phyloP scores from a whole-genome alignment of 2,113 vertebrate species.

The Rissa tridactyla region DNA sequence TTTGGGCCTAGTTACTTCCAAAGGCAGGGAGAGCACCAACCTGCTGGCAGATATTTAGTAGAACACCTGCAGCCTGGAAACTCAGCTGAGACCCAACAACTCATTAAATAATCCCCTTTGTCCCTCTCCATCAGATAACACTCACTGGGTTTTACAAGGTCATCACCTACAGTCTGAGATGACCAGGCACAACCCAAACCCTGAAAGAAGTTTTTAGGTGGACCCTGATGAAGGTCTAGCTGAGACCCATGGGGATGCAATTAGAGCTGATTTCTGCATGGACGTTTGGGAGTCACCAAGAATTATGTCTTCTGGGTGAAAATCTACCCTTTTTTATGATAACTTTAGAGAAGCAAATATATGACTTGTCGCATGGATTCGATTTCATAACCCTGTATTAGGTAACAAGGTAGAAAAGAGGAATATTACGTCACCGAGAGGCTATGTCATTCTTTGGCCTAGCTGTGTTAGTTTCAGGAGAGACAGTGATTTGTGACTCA shows the following conservation, averaged over 20 bases:
- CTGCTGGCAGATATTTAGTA: neutral
- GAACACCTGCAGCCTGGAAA: constrained; percentile 4
- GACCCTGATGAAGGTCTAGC: neutral
- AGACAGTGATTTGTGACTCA: constrained; percentile 17
- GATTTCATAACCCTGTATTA: constrained; percentile 1
- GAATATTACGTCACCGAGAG: neutral
- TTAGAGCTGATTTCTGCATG: neutral
- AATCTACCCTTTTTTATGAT: neutral
- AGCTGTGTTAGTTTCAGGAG: neutral
- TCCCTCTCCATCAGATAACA: neutral
- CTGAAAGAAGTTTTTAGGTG: neutral
- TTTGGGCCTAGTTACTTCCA: neutral
- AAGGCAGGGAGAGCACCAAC: neutral
- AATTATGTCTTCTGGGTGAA: neutral
- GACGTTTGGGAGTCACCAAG: neutral
- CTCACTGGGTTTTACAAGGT: neutral
- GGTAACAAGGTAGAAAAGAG: constrained; percentile 3
- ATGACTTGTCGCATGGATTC: neutral
- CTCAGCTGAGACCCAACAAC: neutral
- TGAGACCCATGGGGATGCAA: neutral
- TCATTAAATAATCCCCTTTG: neutral
- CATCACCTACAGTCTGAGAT: neutral
- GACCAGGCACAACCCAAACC: neutral
- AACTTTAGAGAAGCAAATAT: neutral
- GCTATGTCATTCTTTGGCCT: constrained; percentile 9